Percentiles rank a stretch among this genome's conserved stretches.
Evolutionary conservation across 2,797 vertebrate species (phyloP).

Genomic region (Tinamus major): DNA sequence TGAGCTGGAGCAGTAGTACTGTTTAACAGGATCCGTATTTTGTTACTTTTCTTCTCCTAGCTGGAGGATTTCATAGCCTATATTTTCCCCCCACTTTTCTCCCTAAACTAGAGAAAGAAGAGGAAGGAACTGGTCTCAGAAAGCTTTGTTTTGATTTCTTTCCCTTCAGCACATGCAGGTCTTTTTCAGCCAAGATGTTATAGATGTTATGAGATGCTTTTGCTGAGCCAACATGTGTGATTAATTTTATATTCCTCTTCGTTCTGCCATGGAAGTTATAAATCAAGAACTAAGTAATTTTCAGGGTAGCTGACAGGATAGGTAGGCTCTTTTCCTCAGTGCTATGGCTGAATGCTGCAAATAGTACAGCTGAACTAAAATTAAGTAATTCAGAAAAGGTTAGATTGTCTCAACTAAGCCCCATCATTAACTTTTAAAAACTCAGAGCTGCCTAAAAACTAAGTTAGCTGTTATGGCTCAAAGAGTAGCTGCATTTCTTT

Average conservation of each 20-base stretch:
- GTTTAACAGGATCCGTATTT: background rate
- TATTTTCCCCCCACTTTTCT: background rate
- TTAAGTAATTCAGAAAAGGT: background rate
- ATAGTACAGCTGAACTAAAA: background rate
- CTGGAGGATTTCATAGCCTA: background rate
- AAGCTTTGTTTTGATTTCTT: background rate
- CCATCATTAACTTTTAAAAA: background rate
- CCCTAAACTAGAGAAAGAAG: background rate
- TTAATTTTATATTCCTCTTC: slow-evolving; percentile 14
- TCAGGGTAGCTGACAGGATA: background rate
- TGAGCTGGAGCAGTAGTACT: background rate
- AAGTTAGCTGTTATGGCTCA: background rate
- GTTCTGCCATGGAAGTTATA: background rate
- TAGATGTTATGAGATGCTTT: background rate
- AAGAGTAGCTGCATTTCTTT: background rate
- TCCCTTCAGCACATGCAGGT: background rate
- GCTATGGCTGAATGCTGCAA: background rate
- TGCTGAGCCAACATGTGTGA: background rate
- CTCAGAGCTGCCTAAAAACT: background rate
- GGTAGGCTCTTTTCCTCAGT: background rate
- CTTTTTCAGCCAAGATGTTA: background rate
- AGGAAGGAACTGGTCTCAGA: background rate
- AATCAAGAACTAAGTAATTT: background rate
- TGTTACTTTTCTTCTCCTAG: background rate
- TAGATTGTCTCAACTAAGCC: background rate